A percentile compares a stretch with the other conserved stretches of the same genome.
Evolutionary conservation across 2,888 invertebrate genomes (phyloP).

Genomic region (Drosophila seclusa): DNA sequence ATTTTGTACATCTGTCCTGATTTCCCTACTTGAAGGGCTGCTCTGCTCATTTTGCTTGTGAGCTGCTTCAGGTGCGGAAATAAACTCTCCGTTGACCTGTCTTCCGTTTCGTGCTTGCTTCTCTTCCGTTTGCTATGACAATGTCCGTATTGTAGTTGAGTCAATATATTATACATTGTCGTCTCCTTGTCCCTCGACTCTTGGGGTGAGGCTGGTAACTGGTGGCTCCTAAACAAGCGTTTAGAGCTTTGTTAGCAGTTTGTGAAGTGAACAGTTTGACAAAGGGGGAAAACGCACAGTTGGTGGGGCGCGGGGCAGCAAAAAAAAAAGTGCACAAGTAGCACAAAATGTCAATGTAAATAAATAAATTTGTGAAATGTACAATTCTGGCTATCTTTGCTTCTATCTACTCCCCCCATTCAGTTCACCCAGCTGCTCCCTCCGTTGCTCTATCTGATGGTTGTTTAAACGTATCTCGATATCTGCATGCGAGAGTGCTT

Average conservation of each 20-base stretch:
- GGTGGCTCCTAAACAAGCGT: constrained; percentile 70
- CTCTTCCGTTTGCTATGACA: constrained; percentile 73
- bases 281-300: background rate
- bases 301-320: background rate
- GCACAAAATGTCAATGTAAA: constrained; percentile 79
- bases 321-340: constrained; percentile 73
- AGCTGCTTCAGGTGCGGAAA: constrained; percentile 76
- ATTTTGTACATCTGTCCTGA: constrained; percentile 21
- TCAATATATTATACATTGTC: constrained; percentile 76
- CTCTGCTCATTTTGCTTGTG: constrained; percentile 28
- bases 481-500: constrained; percentile 50
- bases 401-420: constrained; percentile 31
- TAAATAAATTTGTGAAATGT: constrained; percentile 76
- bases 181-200: constrained; percentile 35
- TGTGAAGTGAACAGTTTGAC: constrained; percentile 53
- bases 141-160: constrained; percentile 77
- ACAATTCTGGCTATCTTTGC: constrained; percentile 57
- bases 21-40: constrained; percentile 34
- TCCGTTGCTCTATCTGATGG: constrained; percentile 14
- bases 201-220: constrained; percentile 25
- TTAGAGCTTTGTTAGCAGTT: constrained; percentile 78
- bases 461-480: constrained; percentile 54
- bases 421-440: background rate
- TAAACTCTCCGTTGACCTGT: constrained; percentile 75
- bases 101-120: constrained; percentile 57